Base-by-base conservation (phyloP, 1,140 invertebrate genomes). In the Platyura marginata region DNA sequence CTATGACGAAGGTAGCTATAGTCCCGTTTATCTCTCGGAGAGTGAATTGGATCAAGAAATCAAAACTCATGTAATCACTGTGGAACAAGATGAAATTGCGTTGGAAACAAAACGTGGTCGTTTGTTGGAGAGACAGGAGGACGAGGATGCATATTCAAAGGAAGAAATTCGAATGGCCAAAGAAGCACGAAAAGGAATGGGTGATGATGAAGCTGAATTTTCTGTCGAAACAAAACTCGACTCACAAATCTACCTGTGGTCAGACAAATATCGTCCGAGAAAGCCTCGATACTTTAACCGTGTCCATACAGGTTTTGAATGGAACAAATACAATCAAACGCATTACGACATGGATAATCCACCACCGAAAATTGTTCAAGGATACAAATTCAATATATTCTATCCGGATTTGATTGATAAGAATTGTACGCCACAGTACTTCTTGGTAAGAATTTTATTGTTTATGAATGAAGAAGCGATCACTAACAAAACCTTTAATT, bases 271-370 rank as follows among this genome's bases (percentile, higher is more conserved):
- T 62, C 66, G 93, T 10, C 95, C 95, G 0, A 64, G 94, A 18
- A 99, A 99, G 62, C 95, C 95, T 2, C 64, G 94, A 41, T 98
- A 98, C 64, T 97, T 98, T 64, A 98, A 98, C 68, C 75, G 93
- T 46, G 84, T 90, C 1, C 85, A 91, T 61, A 87, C 82, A 33
- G 91, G 96, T 4, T 99, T 98, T 65, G 95, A 98, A 58, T 99
- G 96, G 96, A 99, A 99, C 64, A 98, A 98, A 61, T 99, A 99
- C 61, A 99, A 99, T 68, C 95, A 99, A 65, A 98, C 94, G 15
- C 95, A 98, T 69, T 99, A 99, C 62, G 95, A 99, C 59, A 94
- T 98, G 79, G 96, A 99, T 63, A 99, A 99, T 71, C 95, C 96
- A 32, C 96, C 96, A 15, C 96, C 96, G 1, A 99, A 99, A 68